phyloP scores from a whole-genome alignment of 2,888 invertebrate genomes.

The Stenotaenia linearis region DNA sequence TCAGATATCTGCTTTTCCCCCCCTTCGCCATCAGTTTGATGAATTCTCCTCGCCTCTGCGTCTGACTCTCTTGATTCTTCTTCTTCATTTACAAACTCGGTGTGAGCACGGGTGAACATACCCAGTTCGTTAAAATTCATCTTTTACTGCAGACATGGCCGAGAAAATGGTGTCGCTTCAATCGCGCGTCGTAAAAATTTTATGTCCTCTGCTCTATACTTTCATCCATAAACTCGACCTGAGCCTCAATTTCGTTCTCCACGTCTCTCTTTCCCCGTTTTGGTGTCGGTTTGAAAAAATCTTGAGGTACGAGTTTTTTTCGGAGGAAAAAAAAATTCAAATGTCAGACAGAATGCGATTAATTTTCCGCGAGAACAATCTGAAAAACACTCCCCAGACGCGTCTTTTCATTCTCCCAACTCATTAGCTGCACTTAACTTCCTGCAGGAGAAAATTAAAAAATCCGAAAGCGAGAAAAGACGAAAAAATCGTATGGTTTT shows the following conservation, averaged over 20 bases:
- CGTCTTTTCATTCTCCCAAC: slow-evolving; percentile 2
- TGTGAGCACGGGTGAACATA: neutral
- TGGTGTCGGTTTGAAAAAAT: neutral
- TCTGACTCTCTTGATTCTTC: too few relatives aligned
- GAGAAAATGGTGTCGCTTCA: neutral
- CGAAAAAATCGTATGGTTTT: neutral
- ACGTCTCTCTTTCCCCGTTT: neutral
- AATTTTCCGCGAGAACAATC: neutral
- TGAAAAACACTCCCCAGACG: neutral
- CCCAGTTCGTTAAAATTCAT: neutral
- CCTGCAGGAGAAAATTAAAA: neutral
- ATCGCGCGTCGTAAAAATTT: neutral
- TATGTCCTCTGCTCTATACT: neutral
- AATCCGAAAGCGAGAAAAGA: neutral
- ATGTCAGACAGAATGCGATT: neutral
- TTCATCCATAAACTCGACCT: slow-evolving; percentile 14
- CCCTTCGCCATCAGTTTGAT: neutral
- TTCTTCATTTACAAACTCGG: neutral
- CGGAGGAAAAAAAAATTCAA: neutral
- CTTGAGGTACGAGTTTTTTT: neutral
- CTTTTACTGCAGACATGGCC: neutral
- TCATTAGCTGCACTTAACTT: slow-evolving; percentile 24
- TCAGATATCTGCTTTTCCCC: neutral
- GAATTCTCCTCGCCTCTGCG: neutral
- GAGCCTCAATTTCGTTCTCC: neutral